A percentile compares a stretch with the other conserved stretches of the same genome.
Evolutionary conservation across 1,140 invertebrate genomes (phyloP).

Genomic region (Pentalonia nigronervosa): DNA sequence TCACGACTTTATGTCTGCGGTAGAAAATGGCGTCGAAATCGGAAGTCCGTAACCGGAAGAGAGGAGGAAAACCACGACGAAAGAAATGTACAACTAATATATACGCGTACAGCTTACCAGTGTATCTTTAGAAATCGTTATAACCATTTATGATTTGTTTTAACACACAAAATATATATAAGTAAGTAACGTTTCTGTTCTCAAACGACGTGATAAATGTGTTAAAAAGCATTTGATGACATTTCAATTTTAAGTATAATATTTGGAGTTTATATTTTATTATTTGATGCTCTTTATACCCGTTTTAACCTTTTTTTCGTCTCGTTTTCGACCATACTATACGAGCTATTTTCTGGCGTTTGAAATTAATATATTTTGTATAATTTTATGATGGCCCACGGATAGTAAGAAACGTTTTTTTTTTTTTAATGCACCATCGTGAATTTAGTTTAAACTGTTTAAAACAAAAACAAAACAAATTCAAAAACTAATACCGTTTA

Average conservation of each 20-base stretch:
- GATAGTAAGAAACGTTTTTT: background rate
- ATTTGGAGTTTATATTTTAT: background rate
- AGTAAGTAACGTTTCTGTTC: background rate
- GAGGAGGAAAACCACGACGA: background rate
- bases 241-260: background rate
- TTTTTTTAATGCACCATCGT: too few relatives aligned
- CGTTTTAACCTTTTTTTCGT: background rate
- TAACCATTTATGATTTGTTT: background rate
- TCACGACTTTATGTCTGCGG: background rate
- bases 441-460: background rate
- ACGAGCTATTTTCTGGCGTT: background rate
- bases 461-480: background rate
- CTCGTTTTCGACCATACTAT: background rate
- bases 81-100: constrained; percentile 17
- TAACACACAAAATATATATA: background rate
- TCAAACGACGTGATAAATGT: background rate
- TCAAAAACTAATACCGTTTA: constrained; percentile 27
- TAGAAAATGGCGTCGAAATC: constrained; percentile 19
- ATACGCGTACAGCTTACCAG: background rate
- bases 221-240: background rate
- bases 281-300: background rate
- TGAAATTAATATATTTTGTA: background rate
- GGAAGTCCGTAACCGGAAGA: constrained; percentile 8
- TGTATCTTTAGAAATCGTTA: background rate
- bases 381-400: background rate